Conservation (phyloP, 2,797 vertebrate genomes). For the Monodelphis domestica region DNA sequence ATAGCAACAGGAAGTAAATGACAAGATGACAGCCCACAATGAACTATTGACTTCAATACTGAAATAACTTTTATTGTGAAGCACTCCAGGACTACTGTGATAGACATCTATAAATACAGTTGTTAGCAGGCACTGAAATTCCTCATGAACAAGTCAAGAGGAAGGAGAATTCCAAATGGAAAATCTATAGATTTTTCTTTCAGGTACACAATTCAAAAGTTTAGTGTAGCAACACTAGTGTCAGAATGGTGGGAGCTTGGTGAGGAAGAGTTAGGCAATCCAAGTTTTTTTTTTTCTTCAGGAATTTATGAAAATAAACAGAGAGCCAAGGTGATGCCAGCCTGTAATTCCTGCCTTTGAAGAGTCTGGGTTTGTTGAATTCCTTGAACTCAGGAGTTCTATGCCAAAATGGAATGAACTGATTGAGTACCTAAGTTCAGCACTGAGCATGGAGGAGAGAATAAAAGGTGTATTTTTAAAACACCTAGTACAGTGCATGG, state of each 20-base stretch:
- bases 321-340: not conserved
- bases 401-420: not conserved
- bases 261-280: not conserved
- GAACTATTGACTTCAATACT: not conserved
- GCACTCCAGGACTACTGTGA: not conserved
- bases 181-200: not conserved
- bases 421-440: not conserved
- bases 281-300: constrained; percentile 7
- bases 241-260: not conserved
- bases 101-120: not conserved
- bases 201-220: not conserved
- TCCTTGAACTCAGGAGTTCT: not conserved
- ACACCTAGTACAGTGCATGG: not conserved
- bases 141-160: not conserved
- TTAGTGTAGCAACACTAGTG: not conserved
- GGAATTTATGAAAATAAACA: constrained; percentile 10
- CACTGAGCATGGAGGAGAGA: not conserved
- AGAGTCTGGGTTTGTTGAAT: not conserved
- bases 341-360: not conserved
- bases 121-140: not conserved
- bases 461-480: not conserved
- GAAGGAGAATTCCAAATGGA: constrained; percentile 19
- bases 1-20: constrained; percentile 36
- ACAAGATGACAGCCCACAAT: not conserved
- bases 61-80: constrained; percentile 15